These are phyloP conservation scores for Pipistrellus kuhlii DNA, from an alignment of 2,797 vertebrate species.

Conservation along the genomic window DNA sequence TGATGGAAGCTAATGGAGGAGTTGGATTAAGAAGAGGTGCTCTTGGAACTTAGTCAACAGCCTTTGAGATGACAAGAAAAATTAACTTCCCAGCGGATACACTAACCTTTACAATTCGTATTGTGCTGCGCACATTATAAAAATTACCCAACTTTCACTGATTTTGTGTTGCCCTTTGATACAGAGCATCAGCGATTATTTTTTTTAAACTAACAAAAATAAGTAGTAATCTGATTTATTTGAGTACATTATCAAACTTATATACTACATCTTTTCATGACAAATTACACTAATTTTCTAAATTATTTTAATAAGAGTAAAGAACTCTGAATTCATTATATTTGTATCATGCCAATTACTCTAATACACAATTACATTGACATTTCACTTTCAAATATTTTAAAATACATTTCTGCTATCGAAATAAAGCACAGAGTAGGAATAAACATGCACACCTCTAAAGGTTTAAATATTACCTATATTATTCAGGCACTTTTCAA, in stretches of 20 bases:
- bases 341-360: background rate
- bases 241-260: background rate
- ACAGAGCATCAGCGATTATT: background rate
- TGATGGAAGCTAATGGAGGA: background rate
- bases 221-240: background rate
- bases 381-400: conserved; percentile 32
- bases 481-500: background rate
- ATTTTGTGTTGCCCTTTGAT: background rate
- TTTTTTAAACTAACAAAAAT: conserved; percentile 19
- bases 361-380: background rate
- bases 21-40: background rate
- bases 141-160: background rate
- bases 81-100: background rate
- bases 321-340: background rate
- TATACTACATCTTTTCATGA: background rate
- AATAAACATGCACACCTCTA: background rate
- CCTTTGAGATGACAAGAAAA: background rate
- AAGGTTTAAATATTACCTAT: background rate
- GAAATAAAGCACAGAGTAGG: background rate
- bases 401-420: background rate
- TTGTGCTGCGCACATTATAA: background rate
- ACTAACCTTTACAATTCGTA: background rate
- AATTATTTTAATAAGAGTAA: background rate
- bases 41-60: background rate
- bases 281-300: background rate